Evolutionary conservation across 2,797 vertebrate species (phyloP).

Genomic region (Miichthys miiuy): DNA sequence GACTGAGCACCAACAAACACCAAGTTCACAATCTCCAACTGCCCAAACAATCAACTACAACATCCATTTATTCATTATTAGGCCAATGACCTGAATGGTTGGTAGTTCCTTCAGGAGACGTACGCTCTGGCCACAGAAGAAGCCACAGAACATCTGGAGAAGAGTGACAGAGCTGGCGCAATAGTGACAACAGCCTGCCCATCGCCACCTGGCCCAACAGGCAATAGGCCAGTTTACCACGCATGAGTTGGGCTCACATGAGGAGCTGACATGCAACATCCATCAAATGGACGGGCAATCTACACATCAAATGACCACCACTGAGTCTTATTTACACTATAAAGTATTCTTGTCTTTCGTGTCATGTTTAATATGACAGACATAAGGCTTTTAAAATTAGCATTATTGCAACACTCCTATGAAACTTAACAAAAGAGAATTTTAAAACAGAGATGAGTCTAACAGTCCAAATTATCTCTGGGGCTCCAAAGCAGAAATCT

Average conservation of each 20-base stretch:
- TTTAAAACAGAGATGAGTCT: conserved; percentile 6
- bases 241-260: conserved; percentile 43
- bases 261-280: conserved; percentile 62
- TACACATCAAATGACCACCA: conserved; percentile 73
- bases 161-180: conserved; percentile 40
- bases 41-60: neutral
- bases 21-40: neutral
- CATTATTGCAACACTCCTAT: conserved; percentile 3
- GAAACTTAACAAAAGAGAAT: conserved; percentile 15
- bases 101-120: neutral
- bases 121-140: conserved; percentile 20
- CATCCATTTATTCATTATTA: conserved; percentile 8
- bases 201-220: conserved; percentile 65
- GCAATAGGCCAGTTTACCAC: conserved; percentile 48
- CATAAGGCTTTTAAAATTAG: conserved; percentile 20
- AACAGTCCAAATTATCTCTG: neutral
- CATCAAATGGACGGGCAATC: conserved; percentile 62
- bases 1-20: neutral
- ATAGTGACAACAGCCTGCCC: conserved; percentile 52
- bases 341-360: conserved; percentile 50
- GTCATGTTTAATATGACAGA: conserved; percentile 23
- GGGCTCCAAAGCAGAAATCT: conserved; percentile 8
- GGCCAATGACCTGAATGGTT: conserved; percentile 5
- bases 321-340: conserved; percentile 64
- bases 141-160: conserved; percentile 63